Conservation (phyloP, 2,797 vertebrate genomes). For the Halcyon badia region DNA sequence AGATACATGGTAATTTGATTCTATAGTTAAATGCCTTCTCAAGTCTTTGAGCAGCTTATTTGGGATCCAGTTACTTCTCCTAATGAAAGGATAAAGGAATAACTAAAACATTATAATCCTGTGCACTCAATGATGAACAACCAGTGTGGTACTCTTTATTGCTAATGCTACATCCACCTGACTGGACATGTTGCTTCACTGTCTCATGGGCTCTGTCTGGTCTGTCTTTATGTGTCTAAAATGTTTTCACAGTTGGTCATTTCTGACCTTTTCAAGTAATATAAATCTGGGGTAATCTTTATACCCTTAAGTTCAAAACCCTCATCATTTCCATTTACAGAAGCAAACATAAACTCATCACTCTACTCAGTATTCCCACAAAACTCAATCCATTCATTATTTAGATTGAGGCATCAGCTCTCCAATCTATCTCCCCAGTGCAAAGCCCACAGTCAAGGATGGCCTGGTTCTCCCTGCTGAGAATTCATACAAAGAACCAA, state of each 20-base stretch:
- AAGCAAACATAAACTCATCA: background rate
- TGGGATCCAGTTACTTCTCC: background rate
- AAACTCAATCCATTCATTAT: background rate
- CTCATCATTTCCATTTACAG: constrained; percentile 6
- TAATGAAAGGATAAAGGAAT: background rate
- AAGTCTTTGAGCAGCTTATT: background rate
- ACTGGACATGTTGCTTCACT: background rate
- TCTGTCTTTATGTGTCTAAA: background rate
- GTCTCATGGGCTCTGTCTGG: background rate
- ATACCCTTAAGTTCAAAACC: background rate
- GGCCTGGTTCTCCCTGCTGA: background rate
- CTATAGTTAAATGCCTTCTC: background rate
- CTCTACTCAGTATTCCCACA: background rate
- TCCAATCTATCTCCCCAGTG: background rate
- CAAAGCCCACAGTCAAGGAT: background rate
- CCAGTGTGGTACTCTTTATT: background rate
- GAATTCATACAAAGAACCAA: background rate
- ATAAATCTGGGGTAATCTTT: background rate
- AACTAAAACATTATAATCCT: background rate
- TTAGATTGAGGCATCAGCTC: background rate
- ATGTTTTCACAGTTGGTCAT: background rate
- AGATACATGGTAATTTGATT: background rate
- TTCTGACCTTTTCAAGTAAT: constrained; percentile 12
- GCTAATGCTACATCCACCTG: background rate
- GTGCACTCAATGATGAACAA: background rate